A percentile compares a stretch with the other conserved stretches of the same genome.
Evolutionary conservation across 2,797 vertebrate species (phyloP).

Genomic region (Gobionotothen gibberifrons): DNA sequence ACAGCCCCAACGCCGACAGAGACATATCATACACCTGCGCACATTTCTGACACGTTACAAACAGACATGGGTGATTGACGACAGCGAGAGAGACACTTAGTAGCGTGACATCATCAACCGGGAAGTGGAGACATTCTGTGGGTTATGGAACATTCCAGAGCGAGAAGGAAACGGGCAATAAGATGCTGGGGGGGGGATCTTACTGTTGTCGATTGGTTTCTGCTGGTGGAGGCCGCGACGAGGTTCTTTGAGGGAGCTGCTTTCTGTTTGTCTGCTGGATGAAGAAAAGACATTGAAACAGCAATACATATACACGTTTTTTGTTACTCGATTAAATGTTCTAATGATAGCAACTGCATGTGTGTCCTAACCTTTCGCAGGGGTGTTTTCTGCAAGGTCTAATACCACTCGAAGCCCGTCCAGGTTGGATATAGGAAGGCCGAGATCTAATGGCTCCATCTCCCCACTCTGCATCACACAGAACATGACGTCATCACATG

Average conservation of each 20-base stretch:
- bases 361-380: constrained; percentile 87
- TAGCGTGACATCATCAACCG: constrained; percentile 79
- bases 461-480: constrained; percentile 90
- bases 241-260: constrained; percentile 79
- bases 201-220: constrained; percentile 92
- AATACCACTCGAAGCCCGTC: constrained; percentile 95
- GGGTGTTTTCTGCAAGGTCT: constrained; percentile 86
- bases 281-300: background rate
- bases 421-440: constrained; percentile 96
- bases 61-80: constrained; percentile 66
- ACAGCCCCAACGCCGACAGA: constrained; percentile 47
- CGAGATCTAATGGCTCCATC: constrained; percentile 93
- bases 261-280: constrained; percentile 90
- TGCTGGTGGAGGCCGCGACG: constrained; percentile 78
- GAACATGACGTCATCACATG: constrained; percentile 8
- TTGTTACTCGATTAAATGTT: background rate
- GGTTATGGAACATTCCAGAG: constrained; percentile 79
- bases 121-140: constrained; percentile 72
- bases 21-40: constrained; percentile 57
- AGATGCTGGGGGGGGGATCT: constrained; percentile 65
- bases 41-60: constrained; percentile 59
- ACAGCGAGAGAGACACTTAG: constrained; percentile 76
- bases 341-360: background rate
- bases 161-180: constrained; percentile 37
- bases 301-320: background rate